Conservation (phyloP, 2,797 vertebrate species). For the Propithecus deckenii region DNA sequence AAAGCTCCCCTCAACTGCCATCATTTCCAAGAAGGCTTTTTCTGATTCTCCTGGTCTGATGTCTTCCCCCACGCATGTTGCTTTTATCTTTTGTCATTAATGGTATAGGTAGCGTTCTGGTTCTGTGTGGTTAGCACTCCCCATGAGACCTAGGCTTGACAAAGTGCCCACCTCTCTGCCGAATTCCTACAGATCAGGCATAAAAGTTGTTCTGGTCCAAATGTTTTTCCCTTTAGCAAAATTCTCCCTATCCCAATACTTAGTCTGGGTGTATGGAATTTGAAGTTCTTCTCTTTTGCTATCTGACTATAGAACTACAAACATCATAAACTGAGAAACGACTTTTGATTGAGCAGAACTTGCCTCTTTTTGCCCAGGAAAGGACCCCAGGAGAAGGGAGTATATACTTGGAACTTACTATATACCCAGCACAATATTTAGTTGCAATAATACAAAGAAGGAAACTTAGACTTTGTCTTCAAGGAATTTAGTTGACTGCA, state of each 20-base stretch:
- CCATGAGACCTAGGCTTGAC: background rate
- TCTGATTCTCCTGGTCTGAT: background rate
- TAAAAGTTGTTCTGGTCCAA: background rate
- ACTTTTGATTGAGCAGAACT: background rate
- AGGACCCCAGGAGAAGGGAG: background rate
- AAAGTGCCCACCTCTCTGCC: background rate
- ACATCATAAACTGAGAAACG: background rate
- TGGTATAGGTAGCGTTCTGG: background rate
- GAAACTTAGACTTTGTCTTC: background rate
- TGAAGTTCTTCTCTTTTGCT: background rate
- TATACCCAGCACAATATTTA: background rate
- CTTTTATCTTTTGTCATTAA: background rate
- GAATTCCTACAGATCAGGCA: background rate
- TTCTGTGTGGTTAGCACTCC: background rate
- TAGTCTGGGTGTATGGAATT: background rate
- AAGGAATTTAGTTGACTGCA: background rate
- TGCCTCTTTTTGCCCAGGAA: background rate
- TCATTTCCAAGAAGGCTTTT: background rate
- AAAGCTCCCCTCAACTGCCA: background rate
- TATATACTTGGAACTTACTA: background rate
- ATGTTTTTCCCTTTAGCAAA: background rate
- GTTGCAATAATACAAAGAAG: background rate
- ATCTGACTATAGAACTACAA: background rate
- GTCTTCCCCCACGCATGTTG: background rate
- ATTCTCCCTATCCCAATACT: background rate